Evolutionary conservation across 1,140 invertebrate genomes (phyloP), one percentile per base, ranked within the genome.

Genomic region (Teleopsis dalmanni): DNA sequence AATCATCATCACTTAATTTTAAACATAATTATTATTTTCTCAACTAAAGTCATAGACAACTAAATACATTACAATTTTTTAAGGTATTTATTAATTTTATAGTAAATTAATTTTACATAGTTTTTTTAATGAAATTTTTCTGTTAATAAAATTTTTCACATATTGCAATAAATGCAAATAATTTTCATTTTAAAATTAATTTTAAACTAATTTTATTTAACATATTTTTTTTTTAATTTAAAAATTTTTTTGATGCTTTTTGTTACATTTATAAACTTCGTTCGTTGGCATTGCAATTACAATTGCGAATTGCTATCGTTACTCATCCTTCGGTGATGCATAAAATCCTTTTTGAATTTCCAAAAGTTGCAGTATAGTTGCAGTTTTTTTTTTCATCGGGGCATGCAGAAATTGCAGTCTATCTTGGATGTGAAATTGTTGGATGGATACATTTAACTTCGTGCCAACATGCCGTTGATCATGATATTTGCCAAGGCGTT

Each of bases 401-500:
- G 25, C 25, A 26, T 42, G 14, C 25, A 14, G 23, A 4, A 26
- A 26, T 5, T 3, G 10, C 25, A 10, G 40, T 16, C 18, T 26
- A 4, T 13, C 22, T 10, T 9, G 25, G 4, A 26, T 27, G 8
- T 26, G 4, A 16, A 26, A 10, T 42, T 29, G n/a, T 21, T n/a
- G 19, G 13, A 16, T 43, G 4, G 16, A 31, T 21, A 2, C 6
- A 11, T 26, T 44, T 41, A 50, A 27, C 29, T 50, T 25, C 63
- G 54, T 5, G 76, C 72, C 43, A 78, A 75, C 83, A 88, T 87
- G 22, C 87, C 87, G 66, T 91, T 93, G 59, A 93, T 92, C 91
- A 95, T 95, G 52, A 96, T 95, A 71, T 96, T 95, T 26, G 91
- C 90, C 50, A 97, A 73, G 1, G 91, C 93, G 59, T 92, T 92